Evolutionary conservation across 2,113 vertebrate genomes (phyloP), one percentile per base, ranked within the genome.

Genomic region (Mionectes macconnelli): DNA sequence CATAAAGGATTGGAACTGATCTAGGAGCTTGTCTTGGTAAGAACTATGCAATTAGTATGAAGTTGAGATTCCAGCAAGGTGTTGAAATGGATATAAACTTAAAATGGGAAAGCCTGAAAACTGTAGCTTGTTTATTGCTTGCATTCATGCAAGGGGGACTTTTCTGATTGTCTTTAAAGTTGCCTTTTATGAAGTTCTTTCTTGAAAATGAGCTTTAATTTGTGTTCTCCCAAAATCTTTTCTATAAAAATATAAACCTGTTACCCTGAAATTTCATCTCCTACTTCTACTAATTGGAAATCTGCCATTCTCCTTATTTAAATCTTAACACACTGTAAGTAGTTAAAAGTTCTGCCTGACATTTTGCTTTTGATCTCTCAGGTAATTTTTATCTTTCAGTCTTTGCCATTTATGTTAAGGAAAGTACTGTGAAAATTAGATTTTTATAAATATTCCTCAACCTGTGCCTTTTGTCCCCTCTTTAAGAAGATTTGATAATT

Each of bases 391-490:
- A 4, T 79, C 15, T 85, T 81, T 52, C 8, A 57, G 0, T 78
- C 24, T 77, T 90, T 74, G 21, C 16, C 24, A 40, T 74, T 40
- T 73, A 4, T 75, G 22, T 67, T 52, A 66, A 80, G 22, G 27
- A 64, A 77, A 50, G 24, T 62, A 75, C 33, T 70, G 22, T 81
- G 55, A 23, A 11, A 57, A 12, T 42, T 68, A 53, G 14, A 16
- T 47, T 73, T 77, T 68, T 69, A 16, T 42, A 30, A 78, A n/a
- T 78, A 33, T 42, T 64, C 23, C 17, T 87, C 12, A 14, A 13
- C 0, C 0, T 50, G 12, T 50, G 78, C 22, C 33, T 66, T 45
- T 50, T 8, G 4, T 10, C 10, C 8, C 14, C 22, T 4, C 20
- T 40, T 42, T 35, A 60, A 63, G 50, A 50, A 31, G 37, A 47